Percentiles rank a stretch among this genome's conserved stretches.
Evolutionary conservation across 2,113 vertebrate genomes (phyloP).

Genomic region (Ahaetulla prasina): DNA sequence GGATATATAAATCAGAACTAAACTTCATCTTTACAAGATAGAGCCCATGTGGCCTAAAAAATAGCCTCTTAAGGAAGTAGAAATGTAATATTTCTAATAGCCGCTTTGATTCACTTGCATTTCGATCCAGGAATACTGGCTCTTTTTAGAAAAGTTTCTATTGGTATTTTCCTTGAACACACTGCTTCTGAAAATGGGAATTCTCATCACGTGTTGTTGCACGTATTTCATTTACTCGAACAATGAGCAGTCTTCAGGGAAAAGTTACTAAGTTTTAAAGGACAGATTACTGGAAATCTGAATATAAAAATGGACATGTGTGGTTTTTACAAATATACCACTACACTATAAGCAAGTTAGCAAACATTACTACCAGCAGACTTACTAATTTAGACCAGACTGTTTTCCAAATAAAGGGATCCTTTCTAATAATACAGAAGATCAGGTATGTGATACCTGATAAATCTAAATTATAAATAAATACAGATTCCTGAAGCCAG

Average conservation of each 20-base stretch:
- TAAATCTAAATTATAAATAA: neutral
- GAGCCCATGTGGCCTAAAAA: slow-evolving; percentile 21
- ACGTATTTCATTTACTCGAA: neutral
- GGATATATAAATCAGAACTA: slow-evolving; percentile 54
- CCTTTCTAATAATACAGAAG: neutral
- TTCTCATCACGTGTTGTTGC: neutral
- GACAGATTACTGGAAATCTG: neutral
- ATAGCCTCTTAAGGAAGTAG: slow-evolving; percentile 39
- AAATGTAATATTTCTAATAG: slow-evolving; percentile 16
- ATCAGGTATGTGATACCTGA: neutral
- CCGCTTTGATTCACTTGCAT: neutral
- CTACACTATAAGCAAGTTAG: neutral
- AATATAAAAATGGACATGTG: neutral
- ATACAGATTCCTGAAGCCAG: neutral
- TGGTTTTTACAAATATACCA: neutral
- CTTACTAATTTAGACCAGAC: neutral
- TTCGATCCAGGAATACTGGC: slow-evolving; percentile 11
- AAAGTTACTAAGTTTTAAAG: neutral
- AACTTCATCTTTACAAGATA: slow-evolving; percentile 35
- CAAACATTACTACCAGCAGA: neutral
- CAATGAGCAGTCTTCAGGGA: no score
- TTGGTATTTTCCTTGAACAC: slow-evolving; percentile 15
- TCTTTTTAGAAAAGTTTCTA: slow-evolving; percentile 37
- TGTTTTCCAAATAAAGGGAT: neutral
- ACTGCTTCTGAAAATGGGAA: neutral